These are phyloP conservation scores for Oryzaephilus surinamensis DNA, from an alignment of 1,140 invertebrate genomes.

Conservation along the genomic window DNA sequence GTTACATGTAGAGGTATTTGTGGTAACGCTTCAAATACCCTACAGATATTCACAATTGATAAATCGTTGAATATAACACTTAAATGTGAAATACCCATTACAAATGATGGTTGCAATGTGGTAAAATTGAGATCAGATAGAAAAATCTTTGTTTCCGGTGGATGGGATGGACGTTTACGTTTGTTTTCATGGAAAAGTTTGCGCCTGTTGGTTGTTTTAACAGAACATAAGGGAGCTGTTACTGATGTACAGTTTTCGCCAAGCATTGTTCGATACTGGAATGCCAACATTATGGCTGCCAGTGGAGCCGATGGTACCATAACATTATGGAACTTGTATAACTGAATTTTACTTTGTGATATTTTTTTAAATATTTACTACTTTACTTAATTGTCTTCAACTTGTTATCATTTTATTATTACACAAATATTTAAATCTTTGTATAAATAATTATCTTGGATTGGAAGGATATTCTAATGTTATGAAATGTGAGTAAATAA, in stretches of 20 bases:
- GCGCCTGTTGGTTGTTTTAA: slow-evolving; percentile 60
- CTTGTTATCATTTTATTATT: no score
- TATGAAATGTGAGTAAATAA: no score
- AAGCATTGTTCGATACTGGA: slow-evolving; percentile 49
- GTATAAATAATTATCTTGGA: no score
- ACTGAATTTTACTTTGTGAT: no score
- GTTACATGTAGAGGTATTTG: slow-evolving; percentile 50
- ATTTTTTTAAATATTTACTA: no score
- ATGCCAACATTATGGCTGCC: slow-evolving; percentile 60
- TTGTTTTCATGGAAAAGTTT: slow-evolving; percentile 71
- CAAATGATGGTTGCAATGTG: slow-evolving; percentile 60
- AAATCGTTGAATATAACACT: slow-evolving; percentile 45
- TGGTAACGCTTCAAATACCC: slow-evolving; percentile 48
- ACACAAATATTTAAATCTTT: no score
- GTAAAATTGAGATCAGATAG: slow-evolving; percentile 58
- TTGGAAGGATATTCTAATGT: no score
- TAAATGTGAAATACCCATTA: slow-evolving; percentile 49
- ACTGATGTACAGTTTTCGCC: slow-evolving; percentile 57
- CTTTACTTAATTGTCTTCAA: no score
- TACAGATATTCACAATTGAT: slow-evolving; percentile 47
- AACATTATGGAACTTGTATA: slow-evolving; percentile 66
- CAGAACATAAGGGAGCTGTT: slow-evolving; percentile 52
- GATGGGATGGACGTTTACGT: slow-evolving; percentile 65
- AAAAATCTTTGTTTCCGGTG: slow-evolving; percentile 62
- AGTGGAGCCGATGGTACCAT: slow-evolving; percentile 58